Conservation (phyloP, 1,140 invertebrate species). For the Akabosia matsudoensis region DNA sequence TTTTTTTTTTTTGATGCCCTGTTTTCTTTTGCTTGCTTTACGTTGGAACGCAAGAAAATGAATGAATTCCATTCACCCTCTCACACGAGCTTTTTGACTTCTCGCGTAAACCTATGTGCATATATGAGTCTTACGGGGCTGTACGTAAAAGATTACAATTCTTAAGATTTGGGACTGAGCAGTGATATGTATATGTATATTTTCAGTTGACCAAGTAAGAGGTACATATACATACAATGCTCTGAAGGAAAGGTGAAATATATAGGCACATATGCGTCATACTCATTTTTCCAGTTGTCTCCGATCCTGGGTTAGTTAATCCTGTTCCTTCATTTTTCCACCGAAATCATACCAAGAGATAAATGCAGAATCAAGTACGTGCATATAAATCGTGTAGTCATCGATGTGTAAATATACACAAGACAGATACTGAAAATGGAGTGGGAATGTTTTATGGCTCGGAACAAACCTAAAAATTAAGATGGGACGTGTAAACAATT, state of each 20-base stretch:
- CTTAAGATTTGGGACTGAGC: background rate
- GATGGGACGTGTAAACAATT: too few relatives aligned
- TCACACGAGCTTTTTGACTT: slow-evolving; percentile 21
- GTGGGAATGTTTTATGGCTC: background rate
- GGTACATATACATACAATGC: background rate
- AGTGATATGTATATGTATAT: background rate
- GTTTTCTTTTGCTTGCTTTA: background rate
- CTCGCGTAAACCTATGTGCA: background rate
- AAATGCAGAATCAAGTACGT: background rate
- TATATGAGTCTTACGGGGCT: background rate
- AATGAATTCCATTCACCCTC: slow-evolving; percentile 23
- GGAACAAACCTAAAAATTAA: background rate
- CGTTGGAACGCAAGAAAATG: slow-evolving; percentile 14
- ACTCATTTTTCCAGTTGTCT: too few relatives aligned
- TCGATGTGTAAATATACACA: background rate
- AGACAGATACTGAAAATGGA: background rate
- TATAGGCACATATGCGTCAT: background rate
- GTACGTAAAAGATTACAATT: background rate
- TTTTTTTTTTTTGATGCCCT: background rate
- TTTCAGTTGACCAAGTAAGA: background rate
- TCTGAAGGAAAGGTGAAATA: background rate
- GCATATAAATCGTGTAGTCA: background rate
- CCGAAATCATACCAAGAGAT: background rate
- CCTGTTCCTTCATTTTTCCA: slow-evolving; percentile 4
- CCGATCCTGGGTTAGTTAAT: background rate